These are phyloP conservation scores for Agrochola litura DNA, from an alignment of 2,888 invertebrate species.

Conservation along the genomic window DNA sequence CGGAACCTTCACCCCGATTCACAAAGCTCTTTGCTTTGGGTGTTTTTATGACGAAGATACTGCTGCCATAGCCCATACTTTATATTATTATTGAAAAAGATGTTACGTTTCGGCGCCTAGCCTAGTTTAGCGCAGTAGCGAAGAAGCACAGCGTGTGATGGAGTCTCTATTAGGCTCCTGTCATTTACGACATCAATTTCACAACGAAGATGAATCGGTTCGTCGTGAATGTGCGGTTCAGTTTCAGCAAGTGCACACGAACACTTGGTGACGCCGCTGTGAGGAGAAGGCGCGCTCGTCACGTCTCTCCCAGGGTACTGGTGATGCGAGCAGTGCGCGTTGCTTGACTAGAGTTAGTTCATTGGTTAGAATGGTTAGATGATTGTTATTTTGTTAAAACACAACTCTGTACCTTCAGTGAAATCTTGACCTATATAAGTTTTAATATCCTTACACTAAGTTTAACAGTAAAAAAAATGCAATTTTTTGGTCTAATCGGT, in stretches of 20 bases:
- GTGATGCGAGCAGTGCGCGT: too few species aligned
- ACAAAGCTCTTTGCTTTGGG: slow-evolving; percentile 4
- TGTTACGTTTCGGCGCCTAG: background rate
- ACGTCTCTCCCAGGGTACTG: background rate
- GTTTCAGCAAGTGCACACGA: too few species aligned
- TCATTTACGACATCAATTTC: background rate
- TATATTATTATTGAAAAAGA: slow-evolving; percentile 5
- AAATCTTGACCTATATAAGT: too few species aligned
- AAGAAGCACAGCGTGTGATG: background rate
- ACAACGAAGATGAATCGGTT: background rate
- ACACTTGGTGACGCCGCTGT: background rate
- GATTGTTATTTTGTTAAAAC: too few species aligned
- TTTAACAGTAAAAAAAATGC: too few species aligned
- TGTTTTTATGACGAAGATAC: background rate
- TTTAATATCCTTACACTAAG: too few species aligned
- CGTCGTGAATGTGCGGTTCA: background rate
- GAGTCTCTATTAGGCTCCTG: background rate
- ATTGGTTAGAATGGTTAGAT: background rate
- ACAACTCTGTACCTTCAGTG: too few species aligned
- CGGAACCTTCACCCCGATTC: slow-evolving; percentile 40
- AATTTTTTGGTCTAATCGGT: too few species aligned
- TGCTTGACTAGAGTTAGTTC: background rate
- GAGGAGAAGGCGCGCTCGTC: background rate
- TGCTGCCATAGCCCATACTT: slow-evolving; percentile 4
- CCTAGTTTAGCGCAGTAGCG: background rate